Evolutionary conservation across 2,888 invertebrate genomes (phyloP), one percentile per base, ranked within the genome.

Genomic region (Trichopoda pennipes): DNA sequence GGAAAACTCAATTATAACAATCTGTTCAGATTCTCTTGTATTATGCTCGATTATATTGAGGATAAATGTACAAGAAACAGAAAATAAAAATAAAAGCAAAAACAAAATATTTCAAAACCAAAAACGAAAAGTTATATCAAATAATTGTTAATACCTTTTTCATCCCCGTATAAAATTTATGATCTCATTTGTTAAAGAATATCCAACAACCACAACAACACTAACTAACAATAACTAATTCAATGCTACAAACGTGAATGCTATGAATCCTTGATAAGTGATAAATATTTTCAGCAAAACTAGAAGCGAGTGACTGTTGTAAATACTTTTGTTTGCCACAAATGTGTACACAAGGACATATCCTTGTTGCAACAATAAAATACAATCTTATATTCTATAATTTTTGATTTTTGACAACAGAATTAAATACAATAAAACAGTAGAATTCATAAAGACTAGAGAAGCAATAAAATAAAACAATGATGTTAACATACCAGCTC

Each of bases 1-100:
- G 86, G 85, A 86, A 90, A 91, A 90, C 90, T 90, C 91, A 91
- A 91, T 91, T 91, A 91, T 90, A 89, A 88, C 91, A 91, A 91
- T 91, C 90, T 91, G 91, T 90, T 90, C 88, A 86, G 87, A 91
- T 91, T 91, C 90, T 88, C 79, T 82, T 85, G 17, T 21, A 51
- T 10, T 68, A 61, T 6, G n/a, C 12, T 56, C 38, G 60, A 72
- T 53, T 35, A 68, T 44, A 44, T 32, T 63, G 4, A 56, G 21
- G 55, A 35, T 56, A 32, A 28, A 28, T 28, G 8, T 28, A 8
- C 8, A 28, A 7, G 3, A 28, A 28, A 28, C 4, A 28, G 8
- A 28, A 28, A 28, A 28, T 17, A 28, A 12, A 44, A n/a, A n/a
- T n/a, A n/a, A 44, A 12, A 12, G 0, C 38, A 38, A 51, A 9